These are phyloP conservation scores for Sus cebifrons DNA, from an alignment of 2,797 vertebrate genomes.

Conservation along the genomic window DNA sequence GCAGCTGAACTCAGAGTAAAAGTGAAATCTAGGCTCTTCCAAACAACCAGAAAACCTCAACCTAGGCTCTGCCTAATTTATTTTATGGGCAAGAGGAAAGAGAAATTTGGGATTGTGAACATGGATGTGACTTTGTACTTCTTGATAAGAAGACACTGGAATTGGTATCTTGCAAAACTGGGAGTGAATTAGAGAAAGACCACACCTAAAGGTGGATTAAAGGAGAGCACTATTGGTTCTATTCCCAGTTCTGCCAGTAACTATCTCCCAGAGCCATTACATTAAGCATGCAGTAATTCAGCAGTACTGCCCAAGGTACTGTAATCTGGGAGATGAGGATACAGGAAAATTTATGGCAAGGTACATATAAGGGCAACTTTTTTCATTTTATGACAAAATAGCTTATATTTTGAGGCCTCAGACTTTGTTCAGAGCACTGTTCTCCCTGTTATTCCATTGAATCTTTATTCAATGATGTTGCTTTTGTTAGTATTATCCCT, in stretches of 20 bases:
- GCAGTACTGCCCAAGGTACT: not conserved
- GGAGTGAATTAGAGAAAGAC: slow-evolving; percentile 3
- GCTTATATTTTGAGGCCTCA: not conserved
- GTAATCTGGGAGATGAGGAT: not conserved
- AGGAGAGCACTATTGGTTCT: not conserved
- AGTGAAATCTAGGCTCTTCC: not conserved
- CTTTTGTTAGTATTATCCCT: not conserved
- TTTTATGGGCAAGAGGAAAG: slow-evolving; percentile 4
- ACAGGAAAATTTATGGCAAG: not conserved
- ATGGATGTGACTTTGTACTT: not conserved
- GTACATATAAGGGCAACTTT: not conserved
- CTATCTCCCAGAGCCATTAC: not conserved
- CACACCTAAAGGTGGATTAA: not conserved
- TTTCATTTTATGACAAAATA: not conserved
- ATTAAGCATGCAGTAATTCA: not conserved
- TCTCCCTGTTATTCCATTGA: not conserved
- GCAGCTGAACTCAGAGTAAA: slow-evolving; percentile 20
- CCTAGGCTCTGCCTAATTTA: slow-evolving; percentile 6
- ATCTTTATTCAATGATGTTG: not conserved
- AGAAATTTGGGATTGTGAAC: not conserved
- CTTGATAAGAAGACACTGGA: slow-evolving; percentile 15
- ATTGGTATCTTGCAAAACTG: slow-evolving; percentile 25
- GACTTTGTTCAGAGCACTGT: not conserved
- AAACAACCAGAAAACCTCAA: not conserved
- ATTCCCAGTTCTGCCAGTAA: not conserved